Evolutionary conservation across 2,888 invertebrate genomes (phyloP).

Genomic region (Graphium colonna): DNA sequence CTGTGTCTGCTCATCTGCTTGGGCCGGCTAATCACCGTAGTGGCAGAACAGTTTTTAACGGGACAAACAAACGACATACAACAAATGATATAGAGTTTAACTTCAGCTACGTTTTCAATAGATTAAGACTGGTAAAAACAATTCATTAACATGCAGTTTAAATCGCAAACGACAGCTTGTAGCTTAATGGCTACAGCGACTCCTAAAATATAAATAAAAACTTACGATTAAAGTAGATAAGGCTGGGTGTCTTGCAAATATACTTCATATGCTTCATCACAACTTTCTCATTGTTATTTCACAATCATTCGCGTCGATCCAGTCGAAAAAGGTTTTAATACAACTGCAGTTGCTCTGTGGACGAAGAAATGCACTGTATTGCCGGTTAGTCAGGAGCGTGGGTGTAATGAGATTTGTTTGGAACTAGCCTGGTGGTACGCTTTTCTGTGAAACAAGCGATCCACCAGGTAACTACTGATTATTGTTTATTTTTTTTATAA

Average conservation of each 20-base stretch:
- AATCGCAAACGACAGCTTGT: no score
- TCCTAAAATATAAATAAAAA: no score
- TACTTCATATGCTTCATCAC: conserved; percentile 23
- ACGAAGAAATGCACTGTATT: conserved; percentile 26
- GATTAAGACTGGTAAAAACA: no score
- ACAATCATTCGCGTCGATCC: conserved; percentile 11
- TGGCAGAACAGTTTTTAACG: no score
- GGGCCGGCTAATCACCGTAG: no score
- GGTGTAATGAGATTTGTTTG: conserved; percentile 27
- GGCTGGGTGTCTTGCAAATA: neutral
- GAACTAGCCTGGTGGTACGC: conserved; percentile 15
- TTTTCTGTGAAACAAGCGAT: conserved; percentile 22
- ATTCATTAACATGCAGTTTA: no score
- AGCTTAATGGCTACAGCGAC: no score
- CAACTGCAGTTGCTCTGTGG: conserved; percentile 22
- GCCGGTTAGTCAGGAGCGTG: conserved; percentile 26
- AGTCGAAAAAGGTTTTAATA: conserved; percentile 18
- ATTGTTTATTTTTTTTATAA: no score
- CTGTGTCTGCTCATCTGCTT: no score
- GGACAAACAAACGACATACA: no score
- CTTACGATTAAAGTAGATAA: neutral
- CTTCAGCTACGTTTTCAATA: no score
- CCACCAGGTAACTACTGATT: neutral
- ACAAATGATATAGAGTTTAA: no score
- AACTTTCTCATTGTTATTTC: conserved; percentile 20